These are phyloP conservation scores for Nasonovia ribisnigri DNA, from an alignment of 2,888 invertebrate genomes.

Conservation along the genomic window DNA sequence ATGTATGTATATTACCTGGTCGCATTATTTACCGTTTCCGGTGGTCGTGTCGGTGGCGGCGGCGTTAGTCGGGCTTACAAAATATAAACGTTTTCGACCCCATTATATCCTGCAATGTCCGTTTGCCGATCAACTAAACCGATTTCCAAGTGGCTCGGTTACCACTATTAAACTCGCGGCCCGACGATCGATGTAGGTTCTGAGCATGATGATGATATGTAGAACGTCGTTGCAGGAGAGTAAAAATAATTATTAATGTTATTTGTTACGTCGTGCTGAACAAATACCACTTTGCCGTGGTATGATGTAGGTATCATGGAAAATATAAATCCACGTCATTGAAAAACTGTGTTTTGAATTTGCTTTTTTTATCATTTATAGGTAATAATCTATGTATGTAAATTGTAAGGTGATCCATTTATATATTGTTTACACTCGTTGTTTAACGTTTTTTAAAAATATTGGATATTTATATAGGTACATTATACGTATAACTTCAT, in stretches of 20 bases:
- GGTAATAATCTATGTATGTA: background rate
- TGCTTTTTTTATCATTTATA: too few relatives aligned
- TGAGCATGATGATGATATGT: background rate
- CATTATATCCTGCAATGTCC: background rate
- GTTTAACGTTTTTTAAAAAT: background rate
- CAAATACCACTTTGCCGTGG: background rate
- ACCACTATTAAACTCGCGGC: background rate
- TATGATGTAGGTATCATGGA: background rate
- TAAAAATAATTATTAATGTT: background rate
- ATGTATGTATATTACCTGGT: too few relatives aligned
- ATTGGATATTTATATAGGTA: background rate
- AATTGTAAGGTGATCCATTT: background rate
- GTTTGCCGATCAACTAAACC: background rate
- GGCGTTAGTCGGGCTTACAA: background rate
- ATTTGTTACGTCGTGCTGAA: background rate
- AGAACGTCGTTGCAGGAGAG: background rate
- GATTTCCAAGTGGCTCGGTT: background rate
- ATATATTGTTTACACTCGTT: background rate
- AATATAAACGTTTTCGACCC: slow-evolving; percentile 19
- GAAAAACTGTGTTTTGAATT: background rate
- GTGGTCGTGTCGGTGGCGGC: background rate
- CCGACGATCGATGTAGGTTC: background rate
- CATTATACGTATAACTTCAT: too few relatives aligned
- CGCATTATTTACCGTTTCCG: slow-evolving; percentile 1
- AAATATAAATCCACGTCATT: background rate